A percentile compares a stretch with the other conserved stretches of the same genome.
Conservation (phyloP, 2,888 invertebrate genomes). For the Xiphydria camelus region DNA sequence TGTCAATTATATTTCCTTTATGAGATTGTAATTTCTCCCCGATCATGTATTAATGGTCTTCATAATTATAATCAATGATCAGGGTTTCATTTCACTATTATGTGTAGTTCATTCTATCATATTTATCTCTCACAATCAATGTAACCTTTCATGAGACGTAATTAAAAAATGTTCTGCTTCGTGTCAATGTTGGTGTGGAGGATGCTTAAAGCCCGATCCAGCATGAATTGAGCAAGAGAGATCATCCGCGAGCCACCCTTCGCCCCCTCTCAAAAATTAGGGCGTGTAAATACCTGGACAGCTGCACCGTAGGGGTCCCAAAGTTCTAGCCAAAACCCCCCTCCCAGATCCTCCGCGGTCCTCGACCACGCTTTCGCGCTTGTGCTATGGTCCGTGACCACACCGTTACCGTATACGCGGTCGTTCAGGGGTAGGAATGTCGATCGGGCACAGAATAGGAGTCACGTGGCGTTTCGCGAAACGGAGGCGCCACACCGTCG, state of each 20-base stretch:
- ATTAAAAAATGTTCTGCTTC: too few species aligned
- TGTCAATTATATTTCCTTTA: too few species aligned
- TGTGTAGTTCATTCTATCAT: background rate
- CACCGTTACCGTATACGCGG: constrained; percentile 22
- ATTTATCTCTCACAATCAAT: background rate
- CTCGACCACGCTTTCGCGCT: constrained; percentile 33
- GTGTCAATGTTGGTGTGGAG: background rate
- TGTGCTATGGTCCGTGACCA: constrained; percentile 26
- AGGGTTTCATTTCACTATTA: too few species aligned
- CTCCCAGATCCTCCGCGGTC: constrained; percentile 10
- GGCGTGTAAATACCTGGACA: constrained; percentile 45
- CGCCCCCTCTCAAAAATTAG: constrained; percentile 26
- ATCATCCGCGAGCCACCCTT: constrained; percentile 28
- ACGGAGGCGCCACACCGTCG: too few species aligned
- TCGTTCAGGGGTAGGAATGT: too few species aligned
- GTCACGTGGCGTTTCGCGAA: too few species aligned
- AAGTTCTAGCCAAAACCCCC: constrained; percentile 12
- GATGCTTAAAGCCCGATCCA: background rate
- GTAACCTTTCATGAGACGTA: too few species aligned
- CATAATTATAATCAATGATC: too few species aligned
- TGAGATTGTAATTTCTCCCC: too few species aligned
- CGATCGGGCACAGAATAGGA: too few species aligned
- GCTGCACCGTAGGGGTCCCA: constrained; percentile 37
- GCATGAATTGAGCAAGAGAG: constrained; percentile 24
- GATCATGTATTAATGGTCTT: too few species aligned